phyloP scores from a whole-genome alignment of 1,140 invertebrate genomes.

The Trigoniulus corallinus region DNA sequence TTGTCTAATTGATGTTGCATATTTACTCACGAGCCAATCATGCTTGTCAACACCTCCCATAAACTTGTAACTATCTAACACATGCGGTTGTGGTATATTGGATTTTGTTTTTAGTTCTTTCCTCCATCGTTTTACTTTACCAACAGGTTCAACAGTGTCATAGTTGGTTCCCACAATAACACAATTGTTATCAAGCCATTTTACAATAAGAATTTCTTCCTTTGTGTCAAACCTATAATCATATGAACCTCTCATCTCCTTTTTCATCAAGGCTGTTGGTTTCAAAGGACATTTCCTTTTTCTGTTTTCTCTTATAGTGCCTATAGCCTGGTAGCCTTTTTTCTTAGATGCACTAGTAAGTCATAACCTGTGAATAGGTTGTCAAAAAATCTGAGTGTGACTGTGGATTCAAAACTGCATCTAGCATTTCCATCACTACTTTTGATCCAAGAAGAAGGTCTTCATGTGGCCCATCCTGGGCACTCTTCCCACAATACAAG shows the following conservation, averaged over 20 bases:
- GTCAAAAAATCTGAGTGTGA: too few species aligned
- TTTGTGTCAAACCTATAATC: neutral
- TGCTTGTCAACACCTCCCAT: slow-evolving; percentile 19
- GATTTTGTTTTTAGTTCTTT: slow-evolving; percentile 10
- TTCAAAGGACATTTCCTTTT: neutral
- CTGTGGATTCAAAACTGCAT: too few species aligned
- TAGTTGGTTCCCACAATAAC: slow-evolving; percentile 14
- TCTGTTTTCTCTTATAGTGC: slow-evolving; percentile 2
- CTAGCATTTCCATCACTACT: too few species aligned
- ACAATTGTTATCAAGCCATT: slow-evolving; percentile 18
- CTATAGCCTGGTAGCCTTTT: neutral
- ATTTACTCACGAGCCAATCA: slow-evolving; percentile 20
- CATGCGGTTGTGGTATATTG: slow-evolving; percentile 16
- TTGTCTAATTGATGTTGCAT: slow-evolving; percentile 17
- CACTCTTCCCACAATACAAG: too few species aligned
- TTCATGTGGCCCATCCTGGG: too few species aligned
- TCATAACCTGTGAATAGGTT: slow-evolving; percentile 4
- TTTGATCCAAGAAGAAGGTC: too few species aligned
- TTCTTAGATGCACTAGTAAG: neutral
- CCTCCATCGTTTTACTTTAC: slow-evolving; percentile 10
- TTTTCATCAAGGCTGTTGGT: neutral
- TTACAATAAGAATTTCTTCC: neutral
- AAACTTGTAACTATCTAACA: slow-evolving; percentile 15
- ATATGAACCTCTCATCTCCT: neutral
- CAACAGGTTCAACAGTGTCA: slow-evolving; percentile 8